Evolutionary conservation across 2,113 vertebrate genomes (phyloP), one percentile per base, ranked within the genome.

Genomic region (Progne subis): DNA sequence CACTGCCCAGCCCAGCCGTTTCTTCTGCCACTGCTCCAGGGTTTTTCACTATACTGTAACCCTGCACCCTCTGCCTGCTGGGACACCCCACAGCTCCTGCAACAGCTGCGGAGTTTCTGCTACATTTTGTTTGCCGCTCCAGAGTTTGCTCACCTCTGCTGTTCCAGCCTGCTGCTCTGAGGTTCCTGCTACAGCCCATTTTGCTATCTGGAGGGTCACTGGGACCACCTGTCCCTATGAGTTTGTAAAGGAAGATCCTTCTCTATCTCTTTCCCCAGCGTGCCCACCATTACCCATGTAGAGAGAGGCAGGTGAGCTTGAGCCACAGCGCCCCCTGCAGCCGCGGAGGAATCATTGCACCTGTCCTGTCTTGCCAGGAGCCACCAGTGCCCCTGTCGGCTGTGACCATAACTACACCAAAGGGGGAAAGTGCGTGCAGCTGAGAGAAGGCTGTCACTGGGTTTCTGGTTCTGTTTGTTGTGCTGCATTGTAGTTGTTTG

Each of bases 1-100:
- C 2, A 1, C 57, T 34, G 20, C 56, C 56, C n/a, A 57, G 9
- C n/a, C 20, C 13, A 2, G 5, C 9, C 6, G 1, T 57, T 57
- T 24, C 21, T 34, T 37, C 32, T 34, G 32, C 21, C 21, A 24
- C 56, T 34, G 21, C n/a, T 57, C 32, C 56, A 34, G 32, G 14
- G 32, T 15, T 57, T 57, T 57, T 57, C 56, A 57, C 56, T 57
- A 57, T 20, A 14, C 32, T 23, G 32, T 21, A n/a, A n/a, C 20
- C 32, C 32, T 3, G 4, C 56, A 34, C 32, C 32, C 32, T 34
- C 32, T 57, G 20, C 20, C 56, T 57, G 20, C 56, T 10, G 21
- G 32, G 56, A 57, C 32, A 57, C 20, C 9, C 55, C 13, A 4
- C 20, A 34, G 32, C 32, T 34, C 56, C 56, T 57, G 56, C 32